Evolutionary conservation across 2,797 vertebrate genomes (phyloP), one percentile per base, ranked within the genome.

Genomic region (Melanotaenia trifasciata): DNA sequence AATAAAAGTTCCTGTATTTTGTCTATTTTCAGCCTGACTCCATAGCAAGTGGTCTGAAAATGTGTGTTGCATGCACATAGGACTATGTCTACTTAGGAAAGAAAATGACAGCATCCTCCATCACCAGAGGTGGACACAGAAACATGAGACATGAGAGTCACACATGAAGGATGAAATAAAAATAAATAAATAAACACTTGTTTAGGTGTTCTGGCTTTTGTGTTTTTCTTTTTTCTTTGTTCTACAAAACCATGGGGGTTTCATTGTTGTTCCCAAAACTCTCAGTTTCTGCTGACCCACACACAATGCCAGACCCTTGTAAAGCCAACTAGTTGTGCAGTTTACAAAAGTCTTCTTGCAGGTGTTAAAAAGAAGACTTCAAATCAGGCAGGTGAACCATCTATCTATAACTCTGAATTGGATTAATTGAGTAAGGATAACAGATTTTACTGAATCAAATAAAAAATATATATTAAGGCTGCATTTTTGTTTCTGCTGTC

Each of bases 21-120:
- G 16, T 45, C 4, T 20, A 45, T 45, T 5, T 45, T 18, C 7
- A 6, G 16, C 18, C 18, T 45, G 43, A 45, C 33, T 50, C 61
- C 22, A 70, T n/a, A 20, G 5, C 11, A 58, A 30, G 14, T 58
- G 56, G 32, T 40, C 38, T 45, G 28, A 40, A 53, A 63, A 71
- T 64, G 16, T 8, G 43, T 45, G 36, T 56, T 63, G 16, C 16
- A 3, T 32, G 22, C 33, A 9, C 43, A 28, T 58, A 35, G 30
- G 24, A 40, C 28, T 30, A 45, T 12, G 14, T 18, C 8, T 35
- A 43, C 38, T 50, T 45, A 22, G 16, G 13, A 24, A 36, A 38
- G 5, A 8, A 69, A 59, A 60, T 51, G 32, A 26, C 57, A 59
- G n/a, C 14, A 22, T 51, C 40, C 57, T 43, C 36, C 53, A 30